Evolutionary conservation across 2,888 invertebrate species (phyloP), one percentile per base, ranked within the genome.

Genomic region (Uloborus plumipes): DNA sequence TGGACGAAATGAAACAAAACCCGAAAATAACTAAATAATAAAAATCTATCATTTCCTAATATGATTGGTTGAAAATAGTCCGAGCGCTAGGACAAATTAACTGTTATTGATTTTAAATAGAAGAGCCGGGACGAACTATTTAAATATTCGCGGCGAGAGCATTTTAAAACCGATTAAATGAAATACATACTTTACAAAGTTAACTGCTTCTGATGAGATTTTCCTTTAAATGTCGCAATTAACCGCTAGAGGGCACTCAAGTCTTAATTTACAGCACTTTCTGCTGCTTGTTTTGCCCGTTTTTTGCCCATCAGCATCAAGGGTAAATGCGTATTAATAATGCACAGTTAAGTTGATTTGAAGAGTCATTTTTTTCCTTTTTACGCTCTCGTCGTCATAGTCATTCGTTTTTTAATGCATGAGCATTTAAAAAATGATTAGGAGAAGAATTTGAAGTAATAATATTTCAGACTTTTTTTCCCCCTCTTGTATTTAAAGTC

Each of bases 81-180:
- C 64, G 59, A 65, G 67, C 58, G 51, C 58, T 53, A 39, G 51
- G 64, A 69, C 74, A 81, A 81, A 81, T 81, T 81, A 81, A 81
- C 74, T 59, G 69, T 74, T 78, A 78, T 78, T 71, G 78, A 78
- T 78, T 78, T 18, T 53, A n/a, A 51, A 62, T 71, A 50, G 62
- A 74, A 51, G 64, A 18, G 64, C 39, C 39, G 26, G 49, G 55
- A 51, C 20, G 39, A 70, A 74, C 70, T 81, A 58, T 81, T 81
- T 81, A 81, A 81, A 81, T 81, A 81, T 74, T 74, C 55, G 66
- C 62, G 11, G 22, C 61, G 39, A 39, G 39, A 75, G 75, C 80
- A 74, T 81, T 81, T 81, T 70, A 81, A 81, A 81, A 81, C 58
- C 69, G 74, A 74, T 74, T 81, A 81, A 74, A 81, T 81, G 70